Evolutionary conservation across 2,797 vertebrate species (phyloP).

Genomic region (Lithobates pipiens): DNA sequence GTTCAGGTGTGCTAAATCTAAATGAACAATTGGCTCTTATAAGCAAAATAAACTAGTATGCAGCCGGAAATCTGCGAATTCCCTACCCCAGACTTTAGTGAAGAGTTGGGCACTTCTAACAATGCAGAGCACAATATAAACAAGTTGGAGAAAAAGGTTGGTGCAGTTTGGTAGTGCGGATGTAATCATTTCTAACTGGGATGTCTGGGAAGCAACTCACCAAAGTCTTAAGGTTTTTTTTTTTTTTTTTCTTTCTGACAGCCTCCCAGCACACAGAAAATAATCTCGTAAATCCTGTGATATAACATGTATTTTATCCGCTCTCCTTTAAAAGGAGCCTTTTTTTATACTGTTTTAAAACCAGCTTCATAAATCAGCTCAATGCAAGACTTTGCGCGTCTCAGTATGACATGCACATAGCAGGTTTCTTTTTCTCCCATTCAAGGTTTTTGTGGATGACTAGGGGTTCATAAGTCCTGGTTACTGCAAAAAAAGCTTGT

Average conservation of each 20-base stretch:
- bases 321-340: conserved; percentile 64
- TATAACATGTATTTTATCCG: conserved; percentile 62
- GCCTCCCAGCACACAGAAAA: conserved; percentile 60
- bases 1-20: neutral
- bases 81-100: neutral
- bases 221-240: conserved; percentile 54
- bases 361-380: conserved; percentile 60
- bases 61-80: neutral
- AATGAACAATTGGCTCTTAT: neutral
- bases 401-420: conserved; percentile 52
- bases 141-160: conserved; percentile 1
- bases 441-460: conserved; percentile 29
- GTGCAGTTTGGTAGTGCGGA: conserved; percentile 54
- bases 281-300: conserved; percentile 54
- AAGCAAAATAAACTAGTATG: neutral
- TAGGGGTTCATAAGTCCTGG: conserved; percentile 29
- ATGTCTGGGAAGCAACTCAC: conserved; percentile 58
- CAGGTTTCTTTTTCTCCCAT: conserved; percentile 46
- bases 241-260: neutral
- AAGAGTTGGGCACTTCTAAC: neutral
- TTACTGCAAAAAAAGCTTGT: conserved; percentile 19
- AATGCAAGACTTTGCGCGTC: conserved; percentile 52
- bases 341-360: conserved; percentile 63
- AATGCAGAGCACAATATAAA: conserved; percentile 20
- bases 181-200: conserved; percentile 57